phyloP scores from a whole-genome alignment of 2,113 vertebrate species.

The Otolemur garnettii region DNA sequence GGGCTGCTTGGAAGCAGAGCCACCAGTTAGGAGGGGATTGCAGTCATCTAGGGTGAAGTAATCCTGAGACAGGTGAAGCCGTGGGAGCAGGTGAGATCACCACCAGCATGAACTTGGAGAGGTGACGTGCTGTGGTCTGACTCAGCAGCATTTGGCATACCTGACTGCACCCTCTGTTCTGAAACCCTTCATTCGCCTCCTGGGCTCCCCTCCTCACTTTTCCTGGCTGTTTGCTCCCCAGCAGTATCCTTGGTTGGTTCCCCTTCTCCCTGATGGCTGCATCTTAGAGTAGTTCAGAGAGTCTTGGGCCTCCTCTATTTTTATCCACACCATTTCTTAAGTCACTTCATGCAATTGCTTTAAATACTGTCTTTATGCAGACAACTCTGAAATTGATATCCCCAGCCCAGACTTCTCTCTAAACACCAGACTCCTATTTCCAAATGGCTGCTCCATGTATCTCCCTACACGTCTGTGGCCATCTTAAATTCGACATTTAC shows the following conservation, averaged over 20 bases:
- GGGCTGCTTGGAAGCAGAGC: not conserved
- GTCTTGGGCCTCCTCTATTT: not conserved
- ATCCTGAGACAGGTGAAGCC: not conserved
- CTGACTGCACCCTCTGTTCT: not conserved
- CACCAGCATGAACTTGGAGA: not conserved
- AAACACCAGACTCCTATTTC: not conserved
- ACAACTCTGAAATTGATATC: not conserved
- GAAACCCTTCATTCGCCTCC: not conserved
- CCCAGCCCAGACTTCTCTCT: not conserved
- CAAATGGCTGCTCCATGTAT: not conserved
- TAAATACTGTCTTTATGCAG: constrained; percentile 4
- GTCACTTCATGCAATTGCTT: constrained; percentile 1
- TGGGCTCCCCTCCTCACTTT: not conserved
- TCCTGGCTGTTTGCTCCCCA: not conserved
- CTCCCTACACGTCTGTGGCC: not conserved
- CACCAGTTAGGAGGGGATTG: not conserved
- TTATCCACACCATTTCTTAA: not conserved
- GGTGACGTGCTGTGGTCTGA: not conserved
- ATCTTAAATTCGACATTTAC: not conserved
- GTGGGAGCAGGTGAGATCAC: constrained; percentile 48
- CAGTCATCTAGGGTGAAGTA: not conserved
- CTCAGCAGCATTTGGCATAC: not conserved
- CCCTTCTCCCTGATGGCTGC: not conserved
- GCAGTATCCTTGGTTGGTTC: not conserved
- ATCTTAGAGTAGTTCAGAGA: not conserved